Evolutionary conservation across 2,797 vertebrate genomes (phyloP).

Genomic region (Sternotherus odoratus): DNA sequence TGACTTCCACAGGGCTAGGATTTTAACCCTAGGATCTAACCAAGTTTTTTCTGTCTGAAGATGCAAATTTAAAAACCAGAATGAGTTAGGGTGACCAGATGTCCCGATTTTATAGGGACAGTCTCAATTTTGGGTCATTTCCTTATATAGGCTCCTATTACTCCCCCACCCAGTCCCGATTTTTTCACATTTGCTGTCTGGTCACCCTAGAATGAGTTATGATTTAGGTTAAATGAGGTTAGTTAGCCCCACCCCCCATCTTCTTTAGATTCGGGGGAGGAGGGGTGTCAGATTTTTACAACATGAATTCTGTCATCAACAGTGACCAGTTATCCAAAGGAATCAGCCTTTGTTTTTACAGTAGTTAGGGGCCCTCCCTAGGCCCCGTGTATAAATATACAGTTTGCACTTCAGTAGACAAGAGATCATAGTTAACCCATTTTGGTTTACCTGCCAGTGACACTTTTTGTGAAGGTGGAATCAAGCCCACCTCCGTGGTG

Average conservation of each 20-base stretch:
- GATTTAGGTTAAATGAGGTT: background rate
- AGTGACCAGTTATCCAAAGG: fast-evolving
- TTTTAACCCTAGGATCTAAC: background rate
- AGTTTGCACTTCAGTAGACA: background rate
- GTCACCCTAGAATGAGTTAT: too few relatives aligned
- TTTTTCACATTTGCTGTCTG: too few relatives aligned
- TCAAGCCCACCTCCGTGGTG: background rate
- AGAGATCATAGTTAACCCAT: background rate
- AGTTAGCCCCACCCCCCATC: too few relatives aligned
- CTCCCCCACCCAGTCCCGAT: too few relatives aligned
- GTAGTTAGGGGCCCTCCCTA: background rate
- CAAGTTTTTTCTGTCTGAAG: background rate
- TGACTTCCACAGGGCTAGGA: background rate
- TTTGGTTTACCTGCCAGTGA: background rate
- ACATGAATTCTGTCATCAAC: background rate
- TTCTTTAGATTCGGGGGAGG: background rate
- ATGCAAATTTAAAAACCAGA: background rate
- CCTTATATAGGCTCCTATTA: too few relatives aligned
- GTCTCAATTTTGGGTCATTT: too few relatives aligned
- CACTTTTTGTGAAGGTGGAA: background rate
- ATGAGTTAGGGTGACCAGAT: too few relatives aligned
- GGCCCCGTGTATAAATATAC: background rate
- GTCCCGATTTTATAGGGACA: too few relatives aligned
- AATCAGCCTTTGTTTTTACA: background rate
- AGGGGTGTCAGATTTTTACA: background rate